Percentiles rank a stretch among this genome's conserved stretches.
Evolutionary conservation across 2,797 vertebrate genomes (phyloP).

Genomic region (Erethizon dorsatum): DNA sequence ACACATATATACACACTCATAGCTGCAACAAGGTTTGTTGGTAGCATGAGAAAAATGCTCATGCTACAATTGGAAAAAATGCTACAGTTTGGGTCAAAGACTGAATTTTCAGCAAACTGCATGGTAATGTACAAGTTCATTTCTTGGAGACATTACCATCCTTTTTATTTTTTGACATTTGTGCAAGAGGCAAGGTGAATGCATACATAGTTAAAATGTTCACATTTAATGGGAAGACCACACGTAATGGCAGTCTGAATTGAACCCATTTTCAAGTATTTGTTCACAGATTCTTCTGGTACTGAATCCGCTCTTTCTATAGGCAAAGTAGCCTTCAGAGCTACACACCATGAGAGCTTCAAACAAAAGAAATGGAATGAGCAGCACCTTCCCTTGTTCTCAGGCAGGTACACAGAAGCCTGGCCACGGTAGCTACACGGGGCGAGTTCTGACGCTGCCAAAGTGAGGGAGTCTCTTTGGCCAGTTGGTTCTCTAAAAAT

Average conservation of each 20-base stretch:
- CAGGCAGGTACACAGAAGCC: conserved; percentile 84
- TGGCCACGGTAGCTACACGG: conserved; percentile 86
- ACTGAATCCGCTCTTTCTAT: conserved; percentile 86
- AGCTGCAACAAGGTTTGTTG: conserved; percentile 75
- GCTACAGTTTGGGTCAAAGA: conserved; percentile 91
- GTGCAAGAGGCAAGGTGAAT: conserved; percentile 94
- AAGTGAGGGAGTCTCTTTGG: conserved; percentile 94
- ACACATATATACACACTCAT: neutral
- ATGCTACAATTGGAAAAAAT: conserved; percentile 83
- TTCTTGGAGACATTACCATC: conserved; percentile 88
- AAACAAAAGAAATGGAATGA: conserved; percentile 91
- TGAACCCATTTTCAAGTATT: conserved; percentile 99
- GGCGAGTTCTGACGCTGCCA: conserved; percentile 89
- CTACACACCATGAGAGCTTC: conserved; percentile 88
- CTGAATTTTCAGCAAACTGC: conserved; percentile 90
- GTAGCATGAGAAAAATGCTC: conserved; percentile 88
- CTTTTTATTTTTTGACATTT: conserved; percentile 90
- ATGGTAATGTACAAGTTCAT: conserved; percentile 89
- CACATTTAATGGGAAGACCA: conserved; percentile 99
- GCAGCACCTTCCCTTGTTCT: conserved; percentile 91
- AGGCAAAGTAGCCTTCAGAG: conserved; percentile 86
- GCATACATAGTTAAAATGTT: conserved; percentile 94
- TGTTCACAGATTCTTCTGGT: conserved; percentile 88
- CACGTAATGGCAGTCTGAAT: conserved; percentile 94
- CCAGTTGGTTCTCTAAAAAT: conserved; percentile 91